Evolutionary conservation across 2,113 vertebrate genomes (phyloP).

Genomic region (Gymnocephalus cernua): DNA sequence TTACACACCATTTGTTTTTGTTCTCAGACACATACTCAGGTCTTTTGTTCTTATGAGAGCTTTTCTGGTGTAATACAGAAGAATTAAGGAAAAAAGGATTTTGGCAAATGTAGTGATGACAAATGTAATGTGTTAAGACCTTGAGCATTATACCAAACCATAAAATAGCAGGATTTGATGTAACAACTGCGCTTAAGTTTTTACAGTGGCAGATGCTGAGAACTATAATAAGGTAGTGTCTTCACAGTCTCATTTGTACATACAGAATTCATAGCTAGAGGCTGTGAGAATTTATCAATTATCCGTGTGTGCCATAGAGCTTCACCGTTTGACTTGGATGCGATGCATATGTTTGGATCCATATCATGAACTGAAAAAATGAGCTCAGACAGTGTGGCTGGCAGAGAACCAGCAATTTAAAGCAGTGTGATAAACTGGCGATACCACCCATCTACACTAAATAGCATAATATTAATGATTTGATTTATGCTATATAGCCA

Average conservation of each 20-base stretch:
- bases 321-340: slow-evolving; percentile 57
- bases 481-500: background rate
- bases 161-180: slow-evolving; percentile 22
- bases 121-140: background rate
- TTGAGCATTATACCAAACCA: background rate
- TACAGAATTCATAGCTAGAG: slow-evolving; percentile 54
- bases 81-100: background rate
- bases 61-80: background rate
- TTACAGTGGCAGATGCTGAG: slow-evolving; percentile 38
- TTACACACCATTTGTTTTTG: slow-evolving; percentile 14
- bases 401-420: slow-evolving; percentile 31
- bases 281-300: slow-evolving; percentile 63
- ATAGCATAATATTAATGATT: slow-evolving; percentile 16
- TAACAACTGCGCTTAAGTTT: slow-evolving; percentile 39
- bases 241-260: slow-evolving; percentile 62
- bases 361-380: slow-evolving; percentile 32
- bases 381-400: slow-evolving; percentile 10
- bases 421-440: slow-evolving; percentile 17
- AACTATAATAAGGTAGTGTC: slow-evolving; percentile 35
- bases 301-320: slow-evolving; percentile 52
- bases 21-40: slow-evolving; percentile 5
- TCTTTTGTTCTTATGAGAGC: slow-evolving; percentile 12
- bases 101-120: slow-evolving; percentile 13
- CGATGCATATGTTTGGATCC: slow-evolving; percentile 41
- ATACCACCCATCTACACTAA: background rate